phyloP scores from a whole-genome alignment of 2,113 vertebrate genomes.

The Thinocorus orbignyianus region DNA sequence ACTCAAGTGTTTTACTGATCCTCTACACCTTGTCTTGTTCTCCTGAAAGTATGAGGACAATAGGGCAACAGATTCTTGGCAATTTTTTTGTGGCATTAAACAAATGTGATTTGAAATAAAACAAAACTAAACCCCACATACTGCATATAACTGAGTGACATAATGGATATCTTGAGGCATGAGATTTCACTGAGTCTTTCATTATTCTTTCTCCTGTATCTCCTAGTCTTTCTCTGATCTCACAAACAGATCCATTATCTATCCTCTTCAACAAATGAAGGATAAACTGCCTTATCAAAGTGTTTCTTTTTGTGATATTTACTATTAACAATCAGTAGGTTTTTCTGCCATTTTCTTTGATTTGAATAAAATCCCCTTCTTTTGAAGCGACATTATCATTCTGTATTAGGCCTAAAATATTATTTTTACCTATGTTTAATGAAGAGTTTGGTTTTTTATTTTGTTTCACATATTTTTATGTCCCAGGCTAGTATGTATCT shows the following conservation, averaged over 20 bases:
- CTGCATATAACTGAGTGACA: background rate
- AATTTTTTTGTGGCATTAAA: background rate
- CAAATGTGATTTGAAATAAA: background rate
- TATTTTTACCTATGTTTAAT: background rate
- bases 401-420: background rate
- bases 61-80: background rate
- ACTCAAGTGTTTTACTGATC: background rate
- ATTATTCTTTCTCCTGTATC: background rate
- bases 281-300: slow-evolving; percentile 35
- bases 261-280: background rate
- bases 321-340: background rate
- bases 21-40: background rate
- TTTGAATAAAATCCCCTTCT: background rate
- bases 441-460: background rate
- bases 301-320: background rate
- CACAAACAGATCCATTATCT: background rate
- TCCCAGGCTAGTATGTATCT: background rate
- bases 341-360: slow-evolving; percentile 27
- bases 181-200: background rate
- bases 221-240: background rate
- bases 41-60: background rate
- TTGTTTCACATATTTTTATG: background rate
- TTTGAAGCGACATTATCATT: background rate
- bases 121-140: background rate
- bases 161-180: background rate